Base-by-base conservation (phyloP, 2,888 invertebrate species). In the Neoscelio sp. region DNA sequence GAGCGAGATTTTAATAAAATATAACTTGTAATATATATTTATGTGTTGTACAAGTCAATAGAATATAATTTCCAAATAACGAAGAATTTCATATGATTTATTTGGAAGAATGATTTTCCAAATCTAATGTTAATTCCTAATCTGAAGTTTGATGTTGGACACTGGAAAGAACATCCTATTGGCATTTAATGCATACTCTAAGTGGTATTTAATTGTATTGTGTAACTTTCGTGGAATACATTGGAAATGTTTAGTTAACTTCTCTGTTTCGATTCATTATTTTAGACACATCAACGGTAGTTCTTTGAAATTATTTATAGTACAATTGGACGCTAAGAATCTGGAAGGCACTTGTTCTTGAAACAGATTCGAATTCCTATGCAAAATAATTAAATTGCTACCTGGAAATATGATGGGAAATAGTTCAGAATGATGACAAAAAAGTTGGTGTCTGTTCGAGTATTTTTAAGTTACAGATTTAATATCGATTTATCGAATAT, bases 141-240 rank as follows among this genome's bases (percentile, higher is more conserved):
- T 18, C 44, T 71, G 46, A 67, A 35, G 18, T 68, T 54, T 52
- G 54, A 68, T 50, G 38, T 46, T 23, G 6, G 23, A 23, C 23
- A 23, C 4, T 4, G 4, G 6, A 23, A 23, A 6, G 23, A 23
- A 6, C 23, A 23, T 23, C 6, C 30, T 35, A 40, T 60, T 26
- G 54, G 52, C 46, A 20, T 28, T 23, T 50, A 76, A 70, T 68
- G 76, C 68, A 76, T 46, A 33, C 12, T 46, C 46, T 68, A 76
- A 76, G 75, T 67, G 52, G 67, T 40, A 20, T 46, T 50, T 67
- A 75, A 67, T 68, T 68, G 52, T 68, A 75, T 75, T 75, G 52
- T 44, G 52, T 60, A 50, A 58, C 50, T 42, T 65, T 75, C 67
- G 58, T 50, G 60, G 60, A 67, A 67, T 60, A 44, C 62, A 75